Base-by-base conservation (phyloP, 2,797 vertebrate species). In the Sebastes elongatus region DNA sequence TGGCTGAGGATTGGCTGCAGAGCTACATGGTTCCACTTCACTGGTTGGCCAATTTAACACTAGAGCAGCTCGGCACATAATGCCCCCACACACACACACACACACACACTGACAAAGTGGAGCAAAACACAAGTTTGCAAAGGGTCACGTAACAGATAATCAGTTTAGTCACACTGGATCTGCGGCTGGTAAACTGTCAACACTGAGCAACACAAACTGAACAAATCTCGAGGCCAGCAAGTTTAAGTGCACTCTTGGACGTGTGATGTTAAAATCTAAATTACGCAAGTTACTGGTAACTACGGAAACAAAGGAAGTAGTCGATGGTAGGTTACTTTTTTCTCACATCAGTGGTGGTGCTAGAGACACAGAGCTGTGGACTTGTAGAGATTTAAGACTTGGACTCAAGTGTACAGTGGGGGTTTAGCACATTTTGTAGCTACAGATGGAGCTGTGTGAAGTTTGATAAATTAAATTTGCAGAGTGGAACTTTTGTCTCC, bases 131-230 rank as follows among this genome's bases (percentile, higher is more conserved):
- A 62, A 23, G 64, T 72, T 78, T 49, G 13, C 52, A 33, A 28
- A 16, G 60, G 60, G 67, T 89, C 87, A 81, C 28, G 5, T 42
- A 78, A 73, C 46, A 67, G 33, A 63, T 82, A 53, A 76, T 73
- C 23, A 18, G 75, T 27, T 80, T 77, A 68, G 77, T 71, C 71
- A 82, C 65, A 46, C 25, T 38, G 78, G 69, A 70, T 76, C 20
- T 14, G 30, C 53, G 35, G 62, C 63, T 77, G 27, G 63, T 76
- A 59, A 85, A 80, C 62, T 56, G 55, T 74, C 80, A 76, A 65
- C 49, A 73, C 76, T 33, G 61, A 76, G 27, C 35, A 74, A 60
- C 53, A 62, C 59, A 64, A 67, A 49, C 20, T 60, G 42, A 89
- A 68, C 66, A 46, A 20, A 46, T 49, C 73, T 56, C 6, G 2